Base-by-base conservation (phyloP, 1,140 invertebrate species). In the Delia radicum region DNA sequence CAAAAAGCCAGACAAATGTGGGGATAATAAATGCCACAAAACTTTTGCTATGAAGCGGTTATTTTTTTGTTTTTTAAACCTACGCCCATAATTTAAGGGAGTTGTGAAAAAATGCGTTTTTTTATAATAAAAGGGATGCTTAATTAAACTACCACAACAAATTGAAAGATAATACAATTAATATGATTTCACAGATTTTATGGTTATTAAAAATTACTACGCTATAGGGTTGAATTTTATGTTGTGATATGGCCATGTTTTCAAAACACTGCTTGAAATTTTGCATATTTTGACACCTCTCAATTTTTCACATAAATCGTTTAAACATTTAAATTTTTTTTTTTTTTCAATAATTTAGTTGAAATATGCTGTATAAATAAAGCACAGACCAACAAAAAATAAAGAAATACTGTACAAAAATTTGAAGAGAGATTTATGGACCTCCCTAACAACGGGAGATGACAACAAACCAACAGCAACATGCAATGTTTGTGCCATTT, bases 351-450 rank as follows among this genome's bases (percentile, higher is more conserved):
- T 75, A 75, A 77, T 73, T 77, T 63, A 69, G 72, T 74, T 63
- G 75, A 76, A 76, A 76, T 74, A 63, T 76, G 27, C 21, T 77
- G 76, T 77, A 77, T 73, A 77, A 77, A 77, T 73, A 77, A 74
- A 76, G n/a, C 46, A n/a, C 6, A 48, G 6, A 48, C 6, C 2
- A n/a, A n/a, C 15, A n/a, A 18, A 55, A 21, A 18, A 55, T 21
- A 55, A 55, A n/a, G 24, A 55, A 3, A 55, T 21, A 2, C 3
- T 63, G 55, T 18, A 67, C 29, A 73, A 76, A 73, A 55, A 73
- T 37, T 37, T 33, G 6, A 21, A 10, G 65, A 33, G 73, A 74
- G 74, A 77, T 75, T 77, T 77, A 77, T 69, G 55, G 62, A 24
- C 28, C 63, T 28, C 48, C 48, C 67, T 42, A 75, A 75, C 76